A percentile compares a stretch with the other conserved stretches of the same genome.
These are phyloP conservation scores for Seriola rivoliana DNA, from an alignment of 2,113 vertebrate species.

Conservation along the genomic window DNA sequence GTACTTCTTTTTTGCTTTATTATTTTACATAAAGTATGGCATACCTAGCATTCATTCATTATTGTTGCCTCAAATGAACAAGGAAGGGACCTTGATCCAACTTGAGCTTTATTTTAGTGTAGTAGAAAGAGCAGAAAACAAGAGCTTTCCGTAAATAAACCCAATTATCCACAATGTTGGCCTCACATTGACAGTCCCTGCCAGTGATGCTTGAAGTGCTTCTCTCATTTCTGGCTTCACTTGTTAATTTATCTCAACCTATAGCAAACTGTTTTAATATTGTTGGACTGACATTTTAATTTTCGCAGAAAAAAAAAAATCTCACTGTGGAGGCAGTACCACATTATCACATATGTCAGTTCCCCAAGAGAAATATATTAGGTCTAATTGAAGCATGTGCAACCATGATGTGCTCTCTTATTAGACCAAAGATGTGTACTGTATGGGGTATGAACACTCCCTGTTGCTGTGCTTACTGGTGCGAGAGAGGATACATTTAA, in stretches of 20 bases:
- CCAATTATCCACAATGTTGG: conserved; percentile 45
- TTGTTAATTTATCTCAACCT: conserved; percentile 35
- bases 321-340: conserved; percentile 23
- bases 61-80: conserved; percentile 46
- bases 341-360: conserved; percentile 13
- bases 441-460: neutral
- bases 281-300: conserved; percentile 1
- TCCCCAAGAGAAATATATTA: conserved; percentile 30
- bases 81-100: conserved; percentile 12
- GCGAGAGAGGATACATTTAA: conserved; percentile 25
- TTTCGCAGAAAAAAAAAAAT: conserved; percentile 26
- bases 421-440: conserved; percentile 8
- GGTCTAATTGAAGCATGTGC: conserved; percentile 22
- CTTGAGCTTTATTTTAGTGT: conserved; percentile 25
- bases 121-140: conserved; percentile 16
- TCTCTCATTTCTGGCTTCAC: conserved; percentile 34
- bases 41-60: conserved; percentile 33
- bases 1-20: conserved; percentile 56
- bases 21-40: conserved; percentile 56
- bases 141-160: conserved; percentile 49
- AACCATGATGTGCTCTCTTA: neutral
- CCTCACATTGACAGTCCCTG: conserved; percentile 33
- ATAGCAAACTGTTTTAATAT: neutral
- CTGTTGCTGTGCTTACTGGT: conserved; percentile 13
- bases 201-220: conserved; percentile 36